These are phyloP conservation scores for Pollenia amentaria DNA, from an alignment of 2,888 invertebrate genomes.

Conservation along the genomic window DNA sequence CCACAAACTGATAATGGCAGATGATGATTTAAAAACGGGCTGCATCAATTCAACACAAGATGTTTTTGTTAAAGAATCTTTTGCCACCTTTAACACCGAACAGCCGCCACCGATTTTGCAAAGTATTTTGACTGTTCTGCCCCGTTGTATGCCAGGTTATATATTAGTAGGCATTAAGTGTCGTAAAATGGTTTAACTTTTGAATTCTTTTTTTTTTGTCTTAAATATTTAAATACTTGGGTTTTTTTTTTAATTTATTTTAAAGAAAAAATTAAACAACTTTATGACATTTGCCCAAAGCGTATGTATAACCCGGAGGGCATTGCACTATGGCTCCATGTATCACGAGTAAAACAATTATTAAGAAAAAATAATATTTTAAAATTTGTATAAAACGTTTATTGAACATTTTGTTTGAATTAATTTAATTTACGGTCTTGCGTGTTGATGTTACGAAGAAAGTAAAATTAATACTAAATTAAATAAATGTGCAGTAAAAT, in stretches of 20 bases:
- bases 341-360: slow-evolving; percentile 41
- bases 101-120: slow-evolving; percentile 32
- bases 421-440: neutral
- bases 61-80: neutral
- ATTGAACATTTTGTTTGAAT: slow-evolving; percentile 52
- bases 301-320: slow-evolving; percentile 64
- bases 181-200: slow-evolving; percentile 66
- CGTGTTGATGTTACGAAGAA: slow-evolving; percentile 42
- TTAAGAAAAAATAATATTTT: slow-evolving; percentile 37
- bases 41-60: neutral
- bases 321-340: slow-evolving; percentile 69
- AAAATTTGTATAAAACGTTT: slow-evolving; percentile 13
- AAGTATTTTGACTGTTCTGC: slow-evolving; percentile 63
- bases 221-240: no score
- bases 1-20: neutral
- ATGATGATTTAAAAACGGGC: neutral
- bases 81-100: neutral
- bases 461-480: slow-evolving; percentile 35
- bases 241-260: neutral
- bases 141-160: slow-evolving; percentile 70
- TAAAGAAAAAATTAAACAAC: slow-evolving; percentile 65
- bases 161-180: slow-evolving; percentile 63
- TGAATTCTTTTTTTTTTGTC: neutral
- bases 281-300: slow-evolving; percentile 74
- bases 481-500: neutral